Conservation (phyloP, 2,797 vertebrate species). For the Tokudaia tokunoshimensis region DNA sequence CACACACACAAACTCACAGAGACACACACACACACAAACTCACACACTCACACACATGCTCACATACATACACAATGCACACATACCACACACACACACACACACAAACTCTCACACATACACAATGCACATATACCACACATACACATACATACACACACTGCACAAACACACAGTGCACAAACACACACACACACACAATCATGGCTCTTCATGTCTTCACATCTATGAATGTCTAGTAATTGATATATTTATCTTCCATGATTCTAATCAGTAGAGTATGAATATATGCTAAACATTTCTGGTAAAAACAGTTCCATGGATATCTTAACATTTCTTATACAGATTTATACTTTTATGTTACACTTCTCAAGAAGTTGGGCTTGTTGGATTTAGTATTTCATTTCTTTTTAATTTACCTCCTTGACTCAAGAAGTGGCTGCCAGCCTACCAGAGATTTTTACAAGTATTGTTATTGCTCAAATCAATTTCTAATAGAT, state of each 20-base stretch:
- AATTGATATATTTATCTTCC: neutral
- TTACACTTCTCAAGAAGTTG: neutral
- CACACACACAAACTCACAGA: neutral
- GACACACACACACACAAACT: neutral
- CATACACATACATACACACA: neutral
- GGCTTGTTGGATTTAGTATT: conserved; percentile 23
- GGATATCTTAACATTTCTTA: neutral
- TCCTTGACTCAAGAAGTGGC: conserved; percentile 43
- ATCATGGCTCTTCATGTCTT: neutral
- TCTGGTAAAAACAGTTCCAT: conserved; percentile 12
- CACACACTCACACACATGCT: neutral
- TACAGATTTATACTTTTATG: conserved; percentile 43
- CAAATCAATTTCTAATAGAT: conserved; percentile 21
- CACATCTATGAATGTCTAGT: neutral
- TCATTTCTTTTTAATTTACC: neutral
- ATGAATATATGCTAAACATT: conserved; percentile 35
- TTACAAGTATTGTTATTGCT: neutral
- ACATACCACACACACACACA: neutral
- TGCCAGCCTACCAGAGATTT: neutral
- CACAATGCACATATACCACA: neutral
- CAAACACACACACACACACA: neutral
- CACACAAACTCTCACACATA: neutral
- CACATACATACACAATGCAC: neutral
- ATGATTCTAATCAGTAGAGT: conserved; percentile 38
- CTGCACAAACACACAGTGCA: too few species aligned